These are phyloP conservation scores for Drymonia ruficornis DNA, from an alignment of 2,888 invertebrate genomes.

Conservation along the genomic window DNA sequence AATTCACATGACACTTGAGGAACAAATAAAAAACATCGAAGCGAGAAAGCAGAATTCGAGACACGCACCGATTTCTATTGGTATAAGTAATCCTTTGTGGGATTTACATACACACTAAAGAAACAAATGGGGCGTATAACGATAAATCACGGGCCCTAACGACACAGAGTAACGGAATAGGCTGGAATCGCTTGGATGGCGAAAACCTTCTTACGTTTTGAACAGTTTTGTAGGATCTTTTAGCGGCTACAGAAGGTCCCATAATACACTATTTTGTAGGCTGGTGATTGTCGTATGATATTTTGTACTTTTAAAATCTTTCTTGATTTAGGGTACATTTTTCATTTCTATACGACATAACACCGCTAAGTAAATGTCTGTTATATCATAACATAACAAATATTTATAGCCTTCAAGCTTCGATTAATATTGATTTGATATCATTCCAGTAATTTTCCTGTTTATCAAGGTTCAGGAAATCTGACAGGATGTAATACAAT, in stretches of 20 bases:
- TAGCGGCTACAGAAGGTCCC: background rate
- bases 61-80: constrained; percentile 43
- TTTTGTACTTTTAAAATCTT: too few relatives aligned
- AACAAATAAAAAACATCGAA: constrained; percentile 6
- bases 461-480: too few relatives aligned
- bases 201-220: constrained; percentile 11
- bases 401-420: too few relatives aligned
- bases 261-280: background rate
- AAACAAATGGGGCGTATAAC: constrained; percentile 57
- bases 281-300: background rate
- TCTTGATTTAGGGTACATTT: too few relatives aligned
- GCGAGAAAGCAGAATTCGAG: constrained; percentile 28
- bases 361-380: too few relatives aligned
- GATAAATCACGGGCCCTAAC: constrained; percentile 56
- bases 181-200: constrained; percentile 45
- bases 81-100: constrained; percentile 45
- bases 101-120: constrained; percentile 48
- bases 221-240: background rate
- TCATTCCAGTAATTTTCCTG: too few relatives aligned
- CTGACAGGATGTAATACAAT: too few relatives aligned
- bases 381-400: too few relatives aligned
- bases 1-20: background rate
- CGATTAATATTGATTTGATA: too few relatives aligned
- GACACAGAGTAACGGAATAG: constrained; percentile 54
- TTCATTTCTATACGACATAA: too few relatives aligned